Conservation (phyloP, 2,797 vertebrate species). For the Potorous gilbertii region DNA sequence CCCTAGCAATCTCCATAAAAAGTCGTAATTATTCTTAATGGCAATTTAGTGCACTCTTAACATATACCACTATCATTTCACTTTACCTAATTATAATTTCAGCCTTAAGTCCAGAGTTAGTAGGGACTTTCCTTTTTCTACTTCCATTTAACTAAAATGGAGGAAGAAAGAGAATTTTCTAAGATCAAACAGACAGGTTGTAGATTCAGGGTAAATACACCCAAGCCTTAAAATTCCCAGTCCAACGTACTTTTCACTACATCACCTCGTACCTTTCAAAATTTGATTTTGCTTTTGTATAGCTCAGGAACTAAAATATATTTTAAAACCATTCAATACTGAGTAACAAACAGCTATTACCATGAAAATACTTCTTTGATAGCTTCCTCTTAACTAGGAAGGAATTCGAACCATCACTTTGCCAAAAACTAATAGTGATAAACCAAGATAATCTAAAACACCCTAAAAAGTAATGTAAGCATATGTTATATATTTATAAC, state of each 20-base stretch:
- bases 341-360: neutral
- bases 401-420: neutral
- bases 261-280: neutral
- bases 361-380: neutral
- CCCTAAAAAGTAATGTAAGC: neutral
- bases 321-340: neutral
- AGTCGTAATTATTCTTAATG: neutral
- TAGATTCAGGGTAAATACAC: neutral
- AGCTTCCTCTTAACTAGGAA: neutral
- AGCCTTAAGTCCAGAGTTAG: neutral
- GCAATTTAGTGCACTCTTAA: neutral
- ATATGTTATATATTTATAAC: neutral
- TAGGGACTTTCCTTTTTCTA: neutral
- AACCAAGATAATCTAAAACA: neutral
- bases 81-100: neutral
- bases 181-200: neutral
- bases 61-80: neutral
- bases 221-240: neutral
- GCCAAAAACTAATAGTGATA: neutral
- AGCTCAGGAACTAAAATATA: neutral
- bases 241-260: neutral
- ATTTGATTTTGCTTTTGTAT: neutral
- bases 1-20: neutral
- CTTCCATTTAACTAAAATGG: neutral
- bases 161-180: neutral